A percentile compares a stretch with the other conserved stretches of the same genome.
Conservation (phyloP, 2,113 vertebrate genomes). For the Smithornis capensis region DNA sequence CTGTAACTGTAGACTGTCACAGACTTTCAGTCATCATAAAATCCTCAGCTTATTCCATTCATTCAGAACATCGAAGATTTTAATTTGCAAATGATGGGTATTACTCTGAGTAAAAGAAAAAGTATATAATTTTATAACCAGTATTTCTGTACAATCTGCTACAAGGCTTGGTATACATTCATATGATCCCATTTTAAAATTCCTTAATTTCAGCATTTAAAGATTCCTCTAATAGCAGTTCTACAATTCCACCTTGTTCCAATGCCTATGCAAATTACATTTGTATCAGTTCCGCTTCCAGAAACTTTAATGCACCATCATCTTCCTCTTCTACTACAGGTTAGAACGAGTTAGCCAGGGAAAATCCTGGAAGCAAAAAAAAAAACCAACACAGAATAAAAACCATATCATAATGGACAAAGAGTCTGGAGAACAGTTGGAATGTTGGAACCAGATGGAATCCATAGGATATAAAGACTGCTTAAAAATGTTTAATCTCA, state of each 20-base stretch:
- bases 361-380: slow-evolving; percentile 84
- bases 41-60: background rate
- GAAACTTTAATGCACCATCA: background rate
- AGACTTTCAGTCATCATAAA: background rate
- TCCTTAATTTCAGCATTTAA: background rate
- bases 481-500: background rate
- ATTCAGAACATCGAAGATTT: background rate
- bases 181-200: background rate
- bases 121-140: background rate
- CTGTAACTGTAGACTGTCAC: background rate
- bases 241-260: background rate
- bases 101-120: background rate
- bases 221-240: background rate
- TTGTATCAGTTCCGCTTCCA: background rate
- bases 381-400: background rate
- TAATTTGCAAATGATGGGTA: background rate
- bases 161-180: background rate
- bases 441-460: background rate
- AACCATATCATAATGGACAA: background rate
- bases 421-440: background rate
- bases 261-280: background rate
- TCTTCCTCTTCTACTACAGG: slow-evolving; percentile 72
- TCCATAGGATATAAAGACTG: background rate
- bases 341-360: slow-evolving; percentile 94
- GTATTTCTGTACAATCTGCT: background rate